Percentiles rank a stretch among this genome's conserved stretches.
Conservation (phyloP, 2,888 invertebrate species). For the Icerya purchasi region DNA sequence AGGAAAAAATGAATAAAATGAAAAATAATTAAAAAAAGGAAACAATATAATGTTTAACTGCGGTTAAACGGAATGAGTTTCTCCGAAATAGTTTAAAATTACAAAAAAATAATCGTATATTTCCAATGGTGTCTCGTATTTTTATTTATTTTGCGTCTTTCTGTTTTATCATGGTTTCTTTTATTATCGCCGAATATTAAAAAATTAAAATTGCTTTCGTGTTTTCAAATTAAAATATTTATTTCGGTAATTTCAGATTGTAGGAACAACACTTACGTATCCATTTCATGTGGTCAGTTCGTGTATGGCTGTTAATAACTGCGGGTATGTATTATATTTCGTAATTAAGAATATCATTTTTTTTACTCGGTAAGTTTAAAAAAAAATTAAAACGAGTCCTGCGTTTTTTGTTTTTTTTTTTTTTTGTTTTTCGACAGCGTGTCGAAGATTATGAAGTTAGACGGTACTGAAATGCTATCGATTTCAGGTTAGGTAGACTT, state of each 20-base stretch:
- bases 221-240: too few species aligned
- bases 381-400: too few species aligned
- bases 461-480: neutral
- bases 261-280: constrained; percentile 70
- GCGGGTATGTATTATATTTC: constrained; percentile 36
- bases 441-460: neutral
- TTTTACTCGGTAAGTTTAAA: too few species aligned
- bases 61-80: too few species aligned
- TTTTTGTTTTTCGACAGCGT: neutral
- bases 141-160: neutral
- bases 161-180: neutral
- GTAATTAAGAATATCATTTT: too few species aligned
- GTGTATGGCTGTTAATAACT: constrained; percentile 70
- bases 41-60: too few species aligned
- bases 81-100: too few species aligned
- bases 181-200: neutral
- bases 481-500: too few species aligned
- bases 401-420: too few species aligned
- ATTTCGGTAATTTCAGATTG: constrained; percentile 38
- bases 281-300: constrained; percentile 79
- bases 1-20: too few species aligned
- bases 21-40: too few species aligned
- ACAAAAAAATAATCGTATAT: too few species aligned
- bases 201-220: neutral
- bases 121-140: neutral